Conservation (phyloP, 2,797 vertebrate genomes). For the Clamator glandarius region DNA sequence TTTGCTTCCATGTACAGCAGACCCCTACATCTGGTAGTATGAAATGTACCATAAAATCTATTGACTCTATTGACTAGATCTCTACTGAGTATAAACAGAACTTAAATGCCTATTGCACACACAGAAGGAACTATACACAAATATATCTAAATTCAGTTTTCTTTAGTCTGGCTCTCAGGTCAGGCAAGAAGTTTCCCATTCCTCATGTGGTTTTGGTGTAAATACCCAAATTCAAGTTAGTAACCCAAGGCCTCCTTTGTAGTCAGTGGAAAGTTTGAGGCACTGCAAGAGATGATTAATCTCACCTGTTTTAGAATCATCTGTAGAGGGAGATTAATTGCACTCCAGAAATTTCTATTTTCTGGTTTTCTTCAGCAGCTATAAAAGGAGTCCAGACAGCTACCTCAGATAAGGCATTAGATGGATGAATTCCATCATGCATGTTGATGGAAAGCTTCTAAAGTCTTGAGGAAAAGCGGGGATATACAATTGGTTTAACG, state of each 20-base stretch:
- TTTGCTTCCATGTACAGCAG: background rate
- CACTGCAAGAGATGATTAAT: background rate
- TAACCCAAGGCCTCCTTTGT: background rate
- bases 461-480: background rate
- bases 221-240: background rate
- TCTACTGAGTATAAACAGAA: background rate
- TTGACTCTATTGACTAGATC: background rate
- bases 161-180: background rate
- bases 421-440: background rate
- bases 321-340: conserved; percentile 24
- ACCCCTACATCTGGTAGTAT: background rate
- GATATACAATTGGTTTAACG: background rate
- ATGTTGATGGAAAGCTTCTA: background rate
- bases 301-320: background rate
- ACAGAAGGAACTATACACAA: fast-evolving
- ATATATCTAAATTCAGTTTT: background rate
- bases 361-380: background rate
- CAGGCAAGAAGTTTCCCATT: background rate
- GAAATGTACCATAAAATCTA: conserved; percentile 2
- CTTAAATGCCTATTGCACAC: background rate
- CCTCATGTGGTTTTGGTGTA: background rate
- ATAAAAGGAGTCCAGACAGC: background rate
- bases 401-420: background rate
- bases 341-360: background rate
- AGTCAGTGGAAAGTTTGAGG: background rate